Percentiles rank a stretch among this genome's conserved stretches.
phyloP scores from a whole-genome alignment of 1,140 invertebrate species.

The Drosophila tsacasi region DNA sequence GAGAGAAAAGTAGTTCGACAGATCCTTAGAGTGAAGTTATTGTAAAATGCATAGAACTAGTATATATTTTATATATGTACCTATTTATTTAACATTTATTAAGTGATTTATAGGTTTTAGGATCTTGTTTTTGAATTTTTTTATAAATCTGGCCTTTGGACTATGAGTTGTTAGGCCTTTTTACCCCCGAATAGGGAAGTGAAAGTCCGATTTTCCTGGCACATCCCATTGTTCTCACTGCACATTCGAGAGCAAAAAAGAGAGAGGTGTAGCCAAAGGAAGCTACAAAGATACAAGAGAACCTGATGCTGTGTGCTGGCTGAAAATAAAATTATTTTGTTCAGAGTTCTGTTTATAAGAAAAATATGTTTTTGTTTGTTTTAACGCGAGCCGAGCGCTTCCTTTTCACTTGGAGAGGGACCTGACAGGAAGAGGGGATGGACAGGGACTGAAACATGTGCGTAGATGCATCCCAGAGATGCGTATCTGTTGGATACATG shows the following conservation, averaged over 20 bases:
- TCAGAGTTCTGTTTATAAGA: slow-evolving; percentile 74
- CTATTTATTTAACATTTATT: no score
- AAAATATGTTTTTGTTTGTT: slow-evolving; percentile 83
- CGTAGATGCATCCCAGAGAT: slow-evolving; percentile 61
- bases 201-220: not conserved
- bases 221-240: slow-evolving; percentile 8
- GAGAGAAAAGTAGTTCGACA: slow-evolving; percentile 15
- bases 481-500: slow-evolving; percentile 71
- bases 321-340: slow-evolving; percentile 79
- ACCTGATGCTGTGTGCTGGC: slow-evolving; percentile 48
- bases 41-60: not conserved
- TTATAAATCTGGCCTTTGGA: no score
- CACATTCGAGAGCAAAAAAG: not conserved
- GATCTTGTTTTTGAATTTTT: no score
- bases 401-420: slow-evolving; percentile 49
- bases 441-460: slow-evolving; percentile 26
- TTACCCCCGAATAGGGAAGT: not conserved
- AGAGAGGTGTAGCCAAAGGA: slow-evolving; percentile 17
- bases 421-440: not conserved
- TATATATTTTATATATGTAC: not conserved
- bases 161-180: no score
- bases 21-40: not conserved
- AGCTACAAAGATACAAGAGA: slow-evolving; percentile 47
- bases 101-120: not conserved
- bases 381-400: slow-evolving; percentile 69